Base-by-base conservation (phyloP, 2,113 vertebrate species). In the Corythaixoides concolor region DNA sequence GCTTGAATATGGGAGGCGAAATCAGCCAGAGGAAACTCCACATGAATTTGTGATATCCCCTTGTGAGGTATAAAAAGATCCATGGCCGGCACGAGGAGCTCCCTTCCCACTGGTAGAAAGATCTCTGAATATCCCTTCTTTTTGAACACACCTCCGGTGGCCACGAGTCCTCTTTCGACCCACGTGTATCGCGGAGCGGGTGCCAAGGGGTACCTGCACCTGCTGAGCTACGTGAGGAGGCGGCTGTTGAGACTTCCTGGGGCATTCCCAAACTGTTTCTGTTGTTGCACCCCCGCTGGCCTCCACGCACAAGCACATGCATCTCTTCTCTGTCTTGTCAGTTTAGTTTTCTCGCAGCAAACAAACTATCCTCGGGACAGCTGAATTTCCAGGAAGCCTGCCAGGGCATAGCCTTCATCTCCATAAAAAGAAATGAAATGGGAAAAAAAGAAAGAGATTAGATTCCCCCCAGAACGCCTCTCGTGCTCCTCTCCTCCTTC, bases 401-500 rank as follows among this genome's bases (percentile, higher is more conserved):
- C 98, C 98, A 98, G 97, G 37, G 70, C 55, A 45, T 96, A 97
- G 96, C 96, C 95, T 97, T 97, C 95, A 93, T 96, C 94, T 98
- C 98, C 97, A 97, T 98, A 98, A 98, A 98, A 98, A 98, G 98
- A 97, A 97, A 97, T 97, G 94, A 96, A 97, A 93, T 60, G 70
- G 89, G 90, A 56, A 84, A 96, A 98, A 97, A 96, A 86, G 32
- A 72, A 84, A 80, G 81, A 92, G 64, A 85, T 91, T 85, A 88
- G 78, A 79, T 89, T 93, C 66, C 69, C 74, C 90, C n/a, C 55
- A 64, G 73, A 76, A 91, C 0, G 2, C 68, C 68, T 64, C 68
- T 90, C 0, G 0, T 76, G 67, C 62, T 92, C 75, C 52, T 92
- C 30, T 83, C 85, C 76, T 93, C 90, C 95, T 95, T 80, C 47